Conservation (phyloP, 2,113 vertebrate genomes). For the Archocentrus centrarchus region DNA sequence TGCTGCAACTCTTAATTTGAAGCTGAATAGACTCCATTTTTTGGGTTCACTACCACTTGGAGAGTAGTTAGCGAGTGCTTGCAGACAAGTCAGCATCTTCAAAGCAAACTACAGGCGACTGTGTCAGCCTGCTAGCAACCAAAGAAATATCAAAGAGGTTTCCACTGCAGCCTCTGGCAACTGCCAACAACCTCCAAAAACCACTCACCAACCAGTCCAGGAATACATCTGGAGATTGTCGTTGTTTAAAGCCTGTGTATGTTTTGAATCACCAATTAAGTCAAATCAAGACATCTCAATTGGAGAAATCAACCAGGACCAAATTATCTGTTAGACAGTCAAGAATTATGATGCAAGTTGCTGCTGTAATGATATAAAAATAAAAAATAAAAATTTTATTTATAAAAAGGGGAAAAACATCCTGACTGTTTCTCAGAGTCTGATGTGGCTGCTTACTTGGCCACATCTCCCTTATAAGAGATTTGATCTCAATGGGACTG, state of each 20-base stretch:
- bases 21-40: neutral
- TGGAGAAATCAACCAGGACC: neutral
- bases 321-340: neutral
- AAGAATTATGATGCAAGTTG: neutral
- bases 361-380: neutral
- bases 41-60: neutral
- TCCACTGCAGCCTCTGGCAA: too few species aligned
- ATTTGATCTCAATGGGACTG: constrained; percentile 2
- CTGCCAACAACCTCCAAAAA: neutral
- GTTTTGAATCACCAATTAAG: neutral
- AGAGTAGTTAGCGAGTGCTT: neutral
- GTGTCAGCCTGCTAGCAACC: neutral
- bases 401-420: neutral
- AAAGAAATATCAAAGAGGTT: neutral
- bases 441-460: neutral
- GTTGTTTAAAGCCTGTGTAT: neutral
- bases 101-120: neutral
- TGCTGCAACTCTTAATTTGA: neutral
- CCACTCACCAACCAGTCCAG: neutral
- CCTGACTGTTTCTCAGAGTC: neutral
- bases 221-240: neutral
- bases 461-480: neutral
- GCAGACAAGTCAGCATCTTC: neutral
- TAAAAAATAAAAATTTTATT: too few species aligned
- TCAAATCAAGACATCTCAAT: neutral